Evolutionary conservation across 2,113 vertebrate species (phyloP).

Genomic region (Nothocercus nigrocapillus): DNA sequence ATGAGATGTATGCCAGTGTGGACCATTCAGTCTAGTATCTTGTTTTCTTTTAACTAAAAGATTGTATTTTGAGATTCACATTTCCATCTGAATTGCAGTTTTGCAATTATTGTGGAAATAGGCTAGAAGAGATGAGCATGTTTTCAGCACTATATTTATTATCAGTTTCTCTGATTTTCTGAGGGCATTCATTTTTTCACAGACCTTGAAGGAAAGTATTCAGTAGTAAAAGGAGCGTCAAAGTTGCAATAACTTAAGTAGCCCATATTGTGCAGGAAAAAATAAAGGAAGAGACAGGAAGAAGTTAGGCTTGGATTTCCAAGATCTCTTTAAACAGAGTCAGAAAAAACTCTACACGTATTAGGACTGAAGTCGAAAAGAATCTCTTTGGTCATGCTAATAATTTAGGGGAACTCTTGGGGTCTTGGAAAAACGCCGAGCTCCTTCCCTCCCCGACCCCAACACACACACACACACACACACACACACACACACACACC

Average conservation of each 20-base stretch:
- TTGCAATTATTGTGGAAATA: background rate
- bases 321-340: background rate
- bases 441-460: no score
- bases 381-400: background rate
- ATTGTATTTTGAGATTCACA: background rate
- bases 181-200: background rate
- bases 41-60: background rate
- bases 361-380: background rate
- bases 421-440: background rate
- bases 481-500: no score
- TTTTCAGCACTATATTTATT: background rate
- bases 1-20: background rate
- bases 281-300: background rate
- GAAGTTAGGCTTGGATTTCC: background rate
- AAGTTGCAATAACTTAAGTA: background rate
- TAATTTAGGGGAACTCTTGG: background rate
- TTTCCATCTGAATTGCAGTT: background rate
- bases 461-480: no score
- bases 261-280: background rate
- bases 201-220: background rate
- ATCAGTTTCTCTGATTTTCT: background rate
- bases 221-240: background rate
- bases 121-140: background rate
- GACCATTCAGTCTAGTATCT: rapidly evolving
- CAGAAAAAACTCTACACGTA: background rate